phyloP scores from a whole-genome alignment of 2,888 invertebrate genomes.

The Tipula unca region DNA sequence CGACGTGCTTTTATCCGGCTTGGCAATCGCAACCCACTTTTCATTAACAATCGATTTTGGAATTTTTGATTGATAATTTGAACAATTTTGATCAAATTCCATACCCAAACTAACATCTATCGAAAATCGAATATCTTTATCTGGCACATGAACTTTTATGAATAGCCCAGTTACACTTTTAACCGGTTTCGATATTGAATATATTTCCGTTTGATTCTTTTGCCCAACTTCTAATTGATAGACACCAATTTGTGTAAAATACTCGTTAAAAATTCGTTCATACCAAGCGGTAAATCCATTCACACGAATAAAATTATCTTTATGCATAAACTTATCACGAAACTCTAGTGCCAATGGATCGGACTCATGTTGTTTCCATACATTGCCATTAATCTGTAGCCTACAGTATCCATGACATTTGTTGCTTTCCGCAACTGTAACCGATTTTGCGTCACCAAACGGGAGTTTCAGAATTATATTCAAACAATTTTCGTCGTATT shows the following conservation, averaged over 20 bases:
- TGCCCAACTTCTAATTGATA: not conserved
- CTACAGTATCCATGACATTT: not conserved
- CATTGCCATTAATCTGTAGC: not conserved
- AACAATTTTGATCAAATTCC: not conserved
- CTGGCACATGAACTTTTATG: not conserved
- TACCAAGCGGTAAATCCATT: not conserved
- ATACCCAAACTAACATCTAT: not conserved
- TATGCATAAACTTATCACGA: not conserved
- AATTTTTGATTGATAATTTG: not conserved
- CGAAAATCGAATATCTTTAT: conserved; percentile 27
- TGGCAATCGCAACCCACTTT: not conserved
- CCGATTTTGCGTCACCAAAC: not conserved
- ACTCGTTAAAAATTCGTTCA: not conserved
- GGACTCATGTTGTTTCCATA: not conserved
- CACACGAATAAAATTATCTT: not conserved
- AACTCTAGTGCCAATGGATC: not conserved
- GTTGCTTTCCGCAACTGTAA: not conserved
- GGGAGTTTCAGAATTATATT: not conserved
- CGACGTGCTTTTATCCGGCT: not conserved
- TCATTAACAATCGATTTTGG: not conserved
- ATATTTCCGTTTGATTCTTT: not conserved
- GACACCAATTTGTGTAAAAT: not conserved
- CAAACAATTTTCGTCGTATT: not conserved
- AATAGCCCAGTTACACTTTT: not conserved
- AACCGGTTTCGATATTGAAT: not conserved